Evolutionary conservation across 2,113 vertebrate genomes (phyloP).

Genomic region (Sceloporus undulatus): DNA sequence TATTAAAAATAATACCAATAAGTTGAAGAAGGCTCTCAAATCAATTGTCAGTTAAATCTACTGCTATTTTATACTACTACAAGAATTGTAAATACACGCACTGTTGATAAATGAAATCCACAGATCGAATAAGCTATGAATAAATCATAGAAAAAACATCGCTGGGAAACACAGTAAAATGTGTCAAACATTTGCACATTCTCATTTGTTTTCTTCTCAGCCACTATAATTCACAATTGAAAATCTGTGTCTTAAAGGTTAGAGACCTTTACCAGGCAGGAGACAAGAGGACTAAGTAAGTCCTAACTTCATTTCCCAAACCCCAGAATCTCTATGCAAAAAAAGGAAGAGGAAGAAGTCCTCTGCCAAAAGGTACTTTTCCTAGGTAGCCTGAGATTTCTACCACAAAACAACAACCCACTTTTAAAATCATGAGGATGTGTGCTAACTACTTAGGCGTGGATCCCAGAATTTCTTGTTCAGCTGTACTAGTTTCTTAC

Average conservation of each 20-base stretch:
- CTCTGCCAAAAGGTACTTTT: conserved; percentile 4
- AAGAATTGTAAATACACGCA: conserved; percentile 1
- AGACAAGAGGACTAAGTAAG: conserved; percentile 8
- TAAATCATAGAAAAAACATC: conserved; percentile 14
- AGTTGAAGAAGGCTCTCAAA: background rate
- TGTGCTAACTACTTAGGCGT: background rate
- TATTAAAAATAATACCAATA: background rate
- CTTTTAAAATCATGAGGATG: background rate
- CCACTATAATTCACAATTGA: background rate
- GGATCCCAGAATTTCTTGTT: background rate
- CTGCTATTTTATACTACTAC: background rate
- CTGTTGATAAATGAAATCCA: conserved; percentile 33
- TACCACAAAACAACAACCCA: background rate
- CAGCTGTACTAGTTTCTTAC: background rate
- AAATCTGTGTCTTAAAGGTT: conserved; percentile 21
- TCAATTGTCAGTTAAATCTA: conserved; percentile 12
- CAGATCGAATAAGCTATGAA: conserved; percentile 2
- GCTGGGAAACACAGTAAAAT: background rate
- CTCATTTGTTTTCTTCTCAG: background rate
- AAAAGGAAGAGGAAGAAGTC: background rate
- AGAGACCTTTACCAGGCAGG: conserved; percentile 5
- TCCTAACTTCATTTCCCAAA: conserved; percentile 1
- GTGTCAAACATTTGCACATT: conserved; percentile 6
- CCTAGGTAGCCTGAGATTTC: background rate
- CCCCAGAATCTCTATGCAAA: background rate